Base-by-base conservation (phyloP, 1,140 invertebrate species). In the Colletes gigas region DNA sequence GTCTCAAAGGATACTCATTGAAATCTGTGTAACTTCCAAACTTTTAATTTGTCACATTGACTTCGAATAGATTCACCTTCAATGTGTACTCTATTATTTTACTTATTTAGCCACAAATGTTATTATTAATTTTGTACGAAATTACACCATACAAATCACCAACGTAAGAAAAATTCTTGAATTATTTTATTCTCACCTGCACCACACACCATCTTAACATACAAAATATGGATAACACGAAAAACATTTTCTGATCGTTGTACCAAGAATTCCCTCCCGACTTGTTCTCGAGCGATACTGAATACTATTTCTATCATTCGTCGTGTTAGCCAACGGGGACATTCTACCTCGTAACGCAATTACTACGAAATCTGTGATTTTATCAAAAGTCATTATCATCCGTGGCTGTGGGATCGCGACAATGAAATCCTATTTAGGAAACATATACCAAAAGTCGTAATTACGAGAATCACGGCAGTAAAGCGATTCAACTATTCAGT, bases 131-230 rank as follows among this genome's bases (percentile, higher is more conserved):
- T 50, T 12, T 50, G 50, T 10, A 9, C 50, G 10, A 50, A 12
- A 50, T 50, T 12, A 50, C 10, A 50, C 50, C 50, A 50, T 12
- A 12, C 8, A 50, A 50, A 50, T 12, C 50, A 55, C 54, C 54
- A 9, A 55, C 7, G 4, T 3, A n/a, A 57, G 5, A 19, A 57
- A 57, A 19, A 9, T 57, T 7, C 17, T 60, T 30, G 0, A 3
- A 60, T 19, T 12, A 30, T 60, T 60, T 9, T 55, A 55, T 63
- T 39, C 62, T 65, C 41, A 65, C 63, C 63, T 65, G 63, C 17
- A 65, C 63, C 0, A 10, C 17, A 17, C 63, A 65, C 63, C 41
- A 65, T 2, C 17, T 4, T 10, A 65, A 19, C 63, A 17, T 17
- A 6, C 41, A 65, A 6, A 4, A 44, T 3, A 44, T 7, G 3